Evolutionary conservation across 2,888 invertebrate species (phyloP).

Genomic region (Synergus laeviventris): DNA sequence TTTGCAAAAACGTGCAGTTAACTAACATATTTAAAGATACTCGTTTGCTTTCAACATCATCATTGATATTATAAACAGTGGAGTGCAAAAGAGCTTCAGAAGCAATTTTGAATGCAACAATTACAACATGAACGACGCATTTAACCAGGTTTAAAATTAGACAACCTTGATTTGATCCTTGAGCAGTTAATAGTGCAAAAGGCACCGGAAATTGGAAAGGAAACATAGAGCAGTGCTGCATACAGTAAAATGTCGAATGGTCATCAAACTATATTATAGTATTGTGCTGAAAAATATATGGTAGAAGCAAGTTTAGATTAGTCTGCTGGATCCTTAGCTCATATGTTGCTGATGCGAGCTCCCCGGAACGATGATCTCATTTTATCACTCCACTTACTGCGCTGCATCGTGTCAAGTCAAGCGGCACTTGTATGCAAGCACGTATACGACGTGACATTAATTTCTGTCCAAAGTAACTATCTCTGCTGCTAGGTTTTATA

Average conservation of each 20-base stretch:
- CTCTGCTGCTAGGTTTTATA: slow-evolving; percentile 12
- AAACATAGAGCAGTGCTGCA: slow-evolving; percentile 7
- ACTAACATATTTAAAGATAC: too few species aligned
- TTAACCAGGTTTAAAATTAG: slow-evolving; percentile 32
- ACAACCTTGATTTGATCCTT: slow-evolving; percentile 19
- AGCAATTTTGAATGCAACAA: not conserved
- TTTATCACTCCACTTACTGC: slow-evolving; percentile 68
- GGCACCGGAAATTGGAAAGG: slow-evolving; percentile 20
- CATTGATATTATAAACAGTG: not conserved
- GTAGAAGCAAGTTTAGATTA: slow-evolving; percentile 2
- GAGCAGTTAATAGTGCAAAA: slow-evolving; percentile 13
- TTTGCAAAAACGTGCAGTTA: not conserved
- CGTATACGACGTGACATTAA: slow-evolving; percentile 42
- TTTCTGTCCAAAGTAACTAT: slow-evolving; percentile 39
- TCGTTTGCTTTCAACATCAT: not conserved
- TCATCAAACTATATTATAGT: not conserved
- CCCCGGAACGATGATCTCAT: slow-evolving; percentile 69
- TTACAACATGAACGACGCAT: not conserved
- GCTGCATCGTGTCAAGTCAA: slow-evolving; percentile 45
- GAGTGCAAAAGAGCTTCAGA: not conserved
- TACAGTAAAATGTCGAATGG: not conserved
- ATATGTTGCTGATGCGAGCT: slow-evolving; percentile 47
- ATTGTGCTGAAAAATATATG: not conserved
- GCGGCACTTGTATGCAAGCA: slow-evolving; percentile 35
- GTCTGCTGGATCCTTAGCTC: slow-evolving; percentile 15